phyloP scores from a whole-genome alignment of 2,797 vertebrate genomes.

The Cyclopterus lumpus region DNA sequence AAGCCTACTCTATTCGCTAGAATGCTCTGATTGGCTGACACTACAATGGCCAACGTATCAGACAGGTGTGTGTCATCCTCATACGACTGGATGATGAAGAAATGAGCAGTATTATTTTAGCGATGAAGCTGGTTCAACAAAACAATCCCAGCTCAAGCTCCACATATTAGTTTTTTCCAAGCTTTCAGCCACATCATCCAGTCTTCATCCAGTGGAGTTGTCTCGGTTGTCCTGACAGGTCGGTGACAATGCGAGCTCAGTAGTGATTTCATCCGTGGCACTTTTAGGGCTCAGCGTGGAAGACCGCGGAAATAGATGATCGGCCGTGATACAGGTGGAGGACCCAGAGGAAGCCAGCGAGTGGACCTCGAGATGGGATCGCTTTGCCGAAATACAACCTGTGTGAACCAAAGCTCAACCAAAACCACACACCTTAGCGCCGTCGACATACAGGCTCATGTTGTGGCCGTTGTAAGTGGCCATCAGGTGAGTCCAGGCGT shows the following conservation, averaged over 20 bases:
- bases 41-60: neutral
- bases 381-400: neutral
- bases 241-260: neutral
- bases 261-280: neutral
- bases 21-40: constrained; percentile 1
- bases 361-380: neutral
- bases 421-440: constrained; percentile 82
- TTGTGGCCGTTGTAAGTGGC: constrained; percentile 89
- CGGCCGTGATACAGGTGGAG: neutral
- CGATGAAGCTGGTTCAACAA: neutral
- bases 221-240: neutral
- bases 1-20: neutral
- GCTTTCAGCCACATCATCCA: neutral
- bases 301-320: neutral
- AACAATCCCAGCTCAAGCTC: constrained; percentile 3
- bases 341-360: neutral
- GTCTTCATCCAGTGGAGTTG: neutral
- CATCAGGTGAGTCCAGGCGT: constrained; percentile 90
- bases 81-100: neutral
- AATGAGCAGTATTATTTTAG: neutral
- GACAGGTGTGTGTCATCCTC: neutral
- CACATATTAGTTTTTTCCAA: neutral
- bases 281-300: neutral
- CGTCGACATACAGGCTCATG: constrained; percentile 91
- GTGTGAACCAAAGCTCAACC: neutral